These are phyloP conservation scores for Cercopithecus mitis DNA, from an alignment of 2,797 vertebrate species.

Conservation along the genomic window DNA sequence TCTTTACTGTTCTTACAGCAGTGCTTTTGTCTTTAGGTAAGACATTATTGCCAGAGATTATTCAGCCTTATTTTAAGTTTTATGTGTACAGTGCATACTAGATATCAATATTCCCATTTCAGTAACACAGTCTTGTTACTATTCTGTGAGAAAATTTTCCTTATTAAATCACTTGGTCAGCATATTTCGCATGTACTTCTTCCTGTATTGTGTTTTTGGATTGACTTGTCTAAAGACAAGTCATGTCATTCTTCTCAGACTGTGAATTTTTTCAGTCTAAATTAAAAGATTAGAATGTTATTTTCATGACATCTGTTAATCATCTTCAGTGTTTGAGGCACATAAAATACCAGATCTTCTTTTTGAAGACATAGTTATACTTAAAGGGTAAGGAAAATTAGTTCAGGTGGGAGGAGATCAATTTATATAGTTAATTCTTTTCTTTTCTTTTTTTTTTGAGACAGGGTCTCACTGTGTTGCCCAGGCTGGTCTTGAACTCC, in stretches of 20 bases:
- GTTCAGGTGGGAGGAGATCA: neutral
- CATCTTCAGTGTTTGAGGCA: neutral
- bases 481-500: neutral
- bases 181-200: neutral
- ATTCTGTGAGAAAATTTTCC: neutral
- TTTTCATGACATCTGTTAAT: constrained; percentile 45
- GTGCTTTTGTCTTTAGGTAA: neutral
- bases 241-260: neutral
- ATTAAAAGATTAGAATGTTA: constrained; percentile 35
- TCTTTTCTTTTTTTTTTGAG: neutral
- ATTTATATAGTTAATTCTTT: neutral
- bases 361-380: neutral
- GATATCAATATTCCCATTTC: neutral
- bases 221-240: neutral
- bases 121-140: neutral
- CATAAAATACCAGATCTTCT: neutral
- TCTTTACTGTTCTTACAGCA: neutral
- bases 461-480: neutral
- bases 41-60: neutral
- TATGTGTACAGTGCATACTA: neutral
- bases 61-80: neutral
- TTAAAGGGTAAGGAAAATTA: constrained; percentile 27
- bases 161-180: neutral
- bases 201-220: neutral
- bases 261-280: neutral